Conservation (phyloP, 1,140 invertebrate species). For the Drosophila miranda region DNA sequence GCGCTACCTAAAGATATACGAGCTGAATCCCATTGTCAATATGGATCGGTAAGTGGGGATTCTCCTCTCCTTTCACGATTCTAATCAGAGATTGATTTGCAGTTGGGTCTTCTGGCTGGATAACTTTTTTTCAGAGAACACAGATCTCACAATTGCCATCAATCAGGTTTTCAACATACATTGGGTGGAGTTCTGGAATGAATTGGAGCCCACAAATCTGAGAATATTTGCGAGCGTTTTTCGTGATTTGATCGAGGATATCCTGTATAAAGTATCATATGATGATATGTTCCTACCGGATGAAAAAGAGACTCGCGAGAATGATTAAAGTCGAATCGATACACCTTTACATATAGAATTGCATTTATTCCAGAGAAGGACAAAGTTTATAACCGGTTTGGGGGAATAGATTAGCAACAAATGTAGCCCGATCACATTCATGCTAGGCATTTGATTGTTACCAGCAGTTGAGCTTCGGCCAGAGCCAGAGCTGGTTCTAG, state of each 20-base stretch:
- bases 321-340: constrained; percentile 19
- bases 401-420: constrained; percentile 11
- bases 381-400: constrained; percentile 41
- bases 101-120: constrained; percentile 54
- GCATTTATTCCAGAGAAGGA: constrained; percentile 29
- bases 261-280: constrained; percentile 53
- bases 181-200: constrained; percentile 67
- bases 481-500: constrained; percentile 18
- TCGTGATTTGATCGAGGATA: constrained; percentile 31
- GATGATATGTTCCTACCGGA: constrained; percentile 59
- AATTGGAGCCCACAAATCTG: constrained; percentile 50
- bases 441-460: not conserved
- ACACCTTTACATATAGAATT: not conserved
- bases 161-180: constrained; percentile 53
- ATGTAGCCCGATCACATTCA: not conserved
- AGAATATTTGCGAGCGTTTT: constrained; percentile 45
- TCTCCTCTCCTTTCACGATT: not conserved
- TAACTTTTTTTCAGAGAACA: constrained; percentile 50
- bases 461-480: no score
- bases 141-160: constrained; percentile 49
- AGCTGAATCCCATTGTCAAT: constrained; percentile 39
- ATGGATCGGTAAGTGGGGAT: constrained; percentile 45
- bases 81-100: not conserved
- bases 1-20: constrained; percentile 52
- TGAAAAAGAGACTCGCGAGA: constrained; percentile 22